Evolutionary conservation across 2,888 invertebrate species (phyloP), one percentile per base, ranked within the genome.

Genomic region (Pelosia muscerda): DNA sequence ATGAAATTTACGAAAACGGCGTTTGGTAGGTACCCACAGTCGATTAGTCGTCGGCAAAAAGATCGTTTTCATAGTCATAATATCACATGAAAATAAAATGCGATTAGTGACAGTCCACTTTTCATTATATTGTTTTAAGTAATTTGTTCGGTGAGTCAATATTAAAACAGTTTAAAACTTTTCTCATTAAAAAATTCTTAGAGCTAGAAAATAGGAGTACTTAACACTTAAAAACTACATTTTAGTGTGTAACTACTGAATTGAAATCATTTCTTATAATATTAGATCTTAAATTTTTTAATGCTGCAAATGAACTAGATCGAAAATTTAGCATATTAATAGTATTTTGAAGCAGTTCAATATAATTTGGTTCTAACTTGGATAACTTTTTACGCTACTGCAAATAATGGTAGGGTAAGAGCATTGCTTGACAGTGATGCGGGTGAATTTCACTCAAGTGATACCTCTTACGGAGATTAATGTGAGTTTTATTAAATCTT

Each of bases 391-490:
- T 81, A 76, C 75, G 75, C 78, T 79, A 79, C 82, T 84, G 84
- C 86, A 87, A 86, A 88, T 88, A 89, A 85, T 81, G 76, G 77
- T 67, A 66, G 81, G 82, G 77, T 76, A 76, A 55, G 11, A 25
- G 75, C 72, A 78, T 72, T 75, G 65, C 73, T 76, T 85, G 90
- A 90, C 90, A 90, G 87, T 90, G 90, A 90, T 86, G 87, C 86
- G 90, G 90, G 90, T 89, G 88, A 84, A 86, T 83, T 78, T 82
- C 81, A 79, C 85, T 81, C 76, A 77, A 79, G 78, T 81, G 84
- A 81, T 80, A 72, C 75, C 82, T 79, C 84, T 82, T 79, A 81
- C 68, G 76, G 75, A 79, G 83, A 85, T 86, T 85, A 84, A 85
- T 84, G 77, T 61, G 71, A 53, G 74, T 75, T 82, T 69, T 77